Conservation (phyloP, 2,888 invertebrate genomes). For the Volucella inflata region DNA sequence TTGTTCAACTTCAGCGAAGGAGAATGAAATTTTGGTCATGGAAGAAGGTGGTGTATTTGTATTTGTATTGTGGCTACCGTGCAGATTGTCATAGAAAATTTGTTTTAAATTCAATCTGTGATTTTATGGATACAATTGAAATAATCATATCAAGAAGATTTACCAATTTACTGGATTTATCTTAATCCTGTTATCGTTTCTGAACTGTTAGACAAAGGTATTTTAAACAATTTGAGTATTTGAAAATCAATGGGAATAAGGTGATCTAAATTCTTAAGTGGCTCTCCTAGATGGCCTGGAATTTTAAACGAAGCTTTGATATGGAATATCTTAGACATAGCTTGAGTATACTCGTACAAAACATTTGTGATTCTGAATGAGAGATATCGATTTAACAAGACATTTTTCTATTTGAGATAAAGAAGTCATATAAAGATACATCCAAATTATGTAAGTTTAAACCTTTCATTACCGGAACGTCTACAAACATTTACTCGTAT, state of each 20-base stretch:
- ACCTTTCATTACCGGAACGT: no score
- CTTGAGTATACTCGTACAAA: no score
- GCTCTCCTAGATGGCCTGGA: not conserved
- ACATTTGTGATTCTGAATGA: no score
- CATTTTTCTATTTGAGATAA: no score
- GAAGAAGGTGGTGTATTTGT: not conserved
- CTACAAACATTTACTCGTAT: no score
- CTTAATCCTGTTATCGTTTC: constrained; percentile 47
- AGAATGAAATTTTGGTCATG: constrained; percentile 16
- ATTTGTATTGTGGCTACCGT: not conserved
- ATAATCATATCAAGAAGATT: constrained; percentile 21
- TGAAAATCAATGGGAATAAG: constrained; percentile 9
- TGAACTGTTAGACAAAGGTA: constrained; percentile 26
- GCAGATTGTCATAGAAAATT: constrained; percentile 8
- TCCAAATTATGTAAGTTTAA: no score
- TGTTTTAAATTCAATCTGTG: constrained; percentile 50
- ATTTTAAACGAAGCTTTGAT: no score
- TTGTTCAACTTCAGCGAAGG: constrained; percentile 2
- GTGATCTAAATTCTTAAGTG: not conserved
- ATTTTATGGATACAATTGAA: constrained; percentile 24
- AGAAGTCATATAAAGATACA: no score
- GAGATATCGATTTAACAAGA: no score
- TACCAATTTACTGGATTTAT: constrained; percentile 35
- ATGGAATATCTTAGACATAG: no score
- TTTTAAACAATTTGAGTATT: constrained; percentile 3